Percentiles rank a stretch among this genome's conserved stretches.
phyloP scores from a whole-genome alignment of 2,113 vertebrate species.

The Oxyura jamaicensis region DNA sequence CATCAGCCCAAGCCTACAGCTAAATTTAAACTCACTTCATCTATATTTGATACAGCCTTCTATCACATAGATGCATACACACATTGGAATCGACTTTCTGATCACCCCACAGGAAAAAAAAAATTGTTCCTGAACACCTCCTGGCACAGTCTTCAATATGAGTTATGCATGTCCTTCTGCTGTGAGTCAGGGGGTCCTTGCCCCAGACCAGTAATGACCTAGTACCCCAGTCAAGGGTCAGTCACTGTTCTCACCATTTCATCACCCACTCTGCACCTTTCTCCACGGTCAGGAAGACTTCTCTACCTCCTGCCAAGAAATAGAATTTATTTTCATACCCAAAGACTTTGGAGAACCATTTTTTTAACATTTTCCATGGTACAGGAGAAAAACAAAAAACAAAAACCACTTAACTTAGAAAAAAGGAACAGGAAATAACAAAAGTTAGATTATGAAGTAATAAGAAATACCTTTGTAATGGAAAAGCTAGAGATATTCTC shows the following conservation, averaged over 20 bases:
- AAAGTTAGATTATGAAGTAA: neutral
- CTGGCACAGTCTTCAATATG: neutral
- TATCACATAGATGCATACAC: neutral
- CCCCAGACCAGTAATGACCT: neutral
- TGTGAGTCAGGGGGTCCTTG: neutral
- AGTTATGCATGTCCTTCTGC: fast-evolving
- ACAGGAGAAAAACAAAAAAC: neutral
- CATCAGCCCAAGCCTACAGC: neutral
- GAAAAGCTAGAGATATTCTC: neutral
- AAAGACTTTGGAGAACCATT: neutral
- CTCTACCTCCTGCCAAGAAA: neutral
- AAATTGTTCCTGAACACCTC: neutral
- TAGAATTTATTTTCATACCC: neutral
- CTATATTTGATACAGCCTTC: neutral
- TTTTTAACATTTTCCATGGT: neutral
- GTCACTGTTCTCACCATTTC: neutral
- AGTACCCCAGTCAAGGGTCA: neutral
- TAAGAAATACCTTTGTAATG: neutral
- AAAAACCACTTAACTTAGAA: neutral
- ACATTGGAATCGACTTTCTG: neutral
- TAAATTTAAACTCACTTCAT: neutral
- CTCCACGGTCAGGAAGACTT: neutral
- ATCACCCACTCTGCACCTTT: neutral
- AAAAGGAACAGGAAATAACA: neutral
- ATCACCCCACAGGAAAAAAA: neutral